These are phyloP conservation scores for Parapsyche elsis DNA, from an alignment of 1,140 invertebrate genomes.

Conservation along the genomic window DNA sequence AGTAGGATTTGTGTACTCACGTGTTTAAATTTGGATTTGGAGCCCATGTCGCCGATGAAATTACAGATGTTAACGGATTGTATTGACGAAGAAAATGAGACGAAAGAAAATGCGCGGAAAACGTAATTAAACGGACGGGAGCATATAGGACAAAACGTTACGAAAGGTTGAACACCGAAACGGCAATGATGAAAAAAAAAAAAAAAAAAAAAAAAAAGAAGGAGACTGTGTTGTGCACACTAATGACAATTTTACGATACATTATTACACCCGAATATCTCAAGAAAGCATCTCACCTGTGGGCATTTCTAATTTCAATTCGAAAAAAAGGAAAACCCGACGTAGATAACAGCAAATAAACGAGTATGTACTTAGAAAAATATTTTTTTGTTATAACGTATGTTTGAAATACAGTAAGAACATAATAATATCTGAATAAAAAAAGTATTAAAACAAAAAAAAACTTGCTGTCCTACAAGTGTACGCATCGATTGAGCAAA, in stretches of 20 bases:
- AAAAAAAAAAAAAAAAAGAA: not conserved
- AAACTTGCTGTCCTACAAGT: too few species aligned
- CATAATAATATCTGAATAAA: too few species aligned
- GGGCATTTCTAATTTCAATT: too few species aligned
- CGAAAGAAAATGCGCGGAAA: not conserved
- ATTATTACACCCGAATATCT: not conserved
- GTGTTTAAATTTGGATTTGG: conserved; percentile 1
- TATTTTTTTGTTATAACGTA: too few species aligned
- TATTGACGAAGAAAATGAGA: not conserved
- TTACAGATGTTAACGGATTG: not conserved
- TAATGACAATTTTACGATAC: conserved; percentile 42
- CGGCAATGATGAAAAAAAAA: conserved; percentile 33
- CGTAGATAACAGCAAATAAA: too few species aligned
- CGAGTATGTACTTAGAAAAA: too few species aligned
- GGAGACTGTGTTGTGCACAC: conserved; percentile 2
- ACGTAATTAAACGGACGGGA: conserved; percentile 7
- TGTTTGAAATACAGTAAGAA: too few species aligned
- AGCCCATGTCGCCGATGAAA: conserved; percentile 22
- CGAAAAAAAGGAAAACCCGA: too few species aligned
- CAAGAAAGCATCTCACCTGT: too few species aligned
- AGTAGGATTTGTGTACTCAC: conserved; percentile 6
- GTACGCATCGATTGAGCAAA: too few species aligned
- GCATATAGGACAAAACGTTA: conserved; percentile 43
- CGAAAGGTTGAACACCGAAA: conserved; percentile 50
- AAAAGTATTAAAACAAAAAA: too few species aligned